Conservation (phyloP, 2,113 vertebrate species). For the Boulengeromyrus knoepffleri region DNA sequence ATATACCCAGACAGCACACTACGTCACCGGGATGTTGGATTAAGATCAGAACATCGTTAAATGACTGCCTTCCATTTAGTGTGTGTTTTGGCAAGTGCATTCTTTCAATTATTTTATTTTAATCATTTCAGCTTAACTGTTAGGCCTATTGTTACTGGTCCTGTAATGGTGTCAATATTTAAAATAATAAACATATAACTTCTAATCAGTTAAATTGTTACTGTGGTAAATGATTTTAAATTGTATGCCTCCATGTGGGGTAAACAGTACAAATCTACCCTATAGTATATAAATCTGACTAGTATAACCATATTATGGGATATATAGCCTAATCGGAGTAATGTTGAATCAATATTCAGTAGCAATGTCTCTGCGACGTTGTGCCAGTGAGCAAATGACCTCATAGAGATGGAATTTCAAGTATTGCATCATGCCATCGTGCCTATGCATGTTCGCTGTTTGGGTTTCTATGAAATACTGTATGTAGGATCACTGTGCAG, state of each 20-base stretch:
- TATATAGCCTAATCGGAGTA: neutral
- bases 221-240: neutral
- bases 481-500: neutral
- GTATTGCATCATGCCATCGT: neutral
- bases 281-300: neutral
- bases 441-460: neutral
- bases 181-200: neutral
- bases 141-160: neutral
- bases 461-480: neutral
- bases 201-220: neutral
- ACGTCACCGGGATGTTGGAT: too few relatives aligned
- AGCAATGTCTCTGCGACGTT: neutral
- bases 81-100: too few relatives aligned
- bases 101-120: too few relatives aligned
- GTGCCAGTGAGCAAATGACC: neutral
- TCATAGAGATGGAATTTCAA: neutral
- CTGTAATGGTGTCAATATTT: neutral
- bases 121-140: neutral
- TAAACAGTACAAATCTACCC: neutral
- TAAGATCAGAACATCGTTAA: too few relatives aligned
- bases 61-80: too few relatives aligned
- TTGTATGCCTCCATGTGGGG: neutral
- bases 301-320: neutral
- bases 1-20: too few relatives aligned
- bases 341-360: neutral